Percentiles rank a stretch among this genome's conserved stretches.
Evolutionary conservation across 2,888 invertebrate genomes (phyloP).

Genomic region (Esperia sulphurella): DNA sequence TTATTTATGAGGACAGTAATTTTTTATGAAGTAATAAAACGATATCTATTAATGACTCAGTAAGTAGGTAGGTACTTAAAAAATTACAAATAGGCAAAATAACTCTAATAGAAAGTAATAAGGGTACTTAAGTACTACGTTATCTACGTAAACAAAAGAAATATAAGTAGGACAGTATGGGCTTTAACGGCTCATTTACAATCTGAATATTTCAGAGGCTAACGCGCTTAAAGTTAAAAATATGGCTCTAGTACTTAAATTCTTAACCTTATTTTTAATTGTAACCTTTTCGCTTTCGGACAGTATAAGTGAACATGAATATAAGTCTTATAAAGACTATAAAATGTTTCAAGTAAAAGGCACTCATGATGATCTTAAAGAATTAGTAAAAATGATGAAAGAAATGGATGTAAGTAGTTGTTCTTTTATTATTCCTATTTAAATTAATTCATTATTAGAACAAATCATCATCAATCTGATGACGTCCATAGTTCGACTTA

Average conservation of each 20-base stretch:
- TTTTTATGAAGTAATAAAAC: too few species aligned
- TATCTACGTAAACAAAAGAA: not conserved
- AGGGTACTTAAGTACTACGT: not conserved
- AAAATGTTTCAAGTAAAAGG: conserved; percentile 4
- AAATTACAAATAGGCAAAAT: too few species aligned
- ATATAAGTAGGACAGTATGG: conserved; percentile 4
- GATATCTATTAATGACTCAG: too few species aligned
- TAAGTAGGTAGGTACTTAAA: too few species aligned
- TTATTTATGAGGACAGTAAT: too few species aligned
- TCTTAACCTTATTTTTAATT: conserved; percentile 1
- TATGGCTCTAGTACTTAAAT: not conserved
- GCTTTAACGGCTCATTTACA: conserved; percentile 1
- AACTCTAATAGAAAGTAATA: not conserved
- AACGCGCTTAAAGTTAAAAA: not conserved
- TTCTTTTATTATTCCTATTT: too few species aligned
- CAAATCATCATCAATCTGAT: too few species aligned
- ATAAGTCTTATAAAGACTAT: conserved; percentile 10
- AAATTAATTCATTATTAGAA: too few species aligned
- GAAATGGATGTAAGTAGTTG: conserved; percentile 9
- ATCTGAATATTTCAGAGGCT: conserved; percentile 1
- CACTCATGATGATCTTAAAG: not conserved
- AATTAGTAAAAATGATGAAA: conserved; percentile 7
- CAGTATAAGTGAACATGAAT: conserved; percentile 1
- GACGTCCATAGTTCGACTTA: too few species aligned
- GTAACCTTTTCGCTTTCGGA: not conserved